Conservation (phyloP, 1,140 invertebrate species). For the Polypedilum pembai region DNA sequence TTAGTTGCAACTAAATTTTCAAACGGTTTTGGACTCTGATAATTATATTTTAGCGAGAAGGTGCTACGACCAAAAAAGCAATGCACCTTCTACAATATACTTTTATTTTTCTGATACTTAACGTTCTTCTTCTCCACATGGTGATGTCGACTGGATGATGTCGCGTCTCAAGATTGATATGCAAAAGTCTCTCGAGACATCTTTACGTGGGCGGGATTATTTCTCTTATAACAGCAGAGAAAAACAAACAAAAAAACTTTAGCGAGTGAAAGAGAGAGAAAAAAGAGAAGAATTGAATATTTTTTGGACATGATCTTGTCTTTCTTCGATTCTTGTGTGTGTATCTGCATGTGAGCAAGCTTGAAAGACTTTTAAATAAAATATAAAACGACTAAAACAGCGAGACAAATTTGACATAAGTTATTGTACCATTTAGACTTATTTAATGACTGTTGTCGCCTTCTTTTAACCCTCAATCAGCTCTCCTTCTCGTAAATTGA, state of each 20-base stretch:
- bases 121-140: background rate
- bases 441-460: background rate
- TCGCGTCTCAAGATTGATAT: conserved; percentile 11
- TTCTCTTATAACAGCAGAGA: background rate
- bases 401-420: conserved; percentile 12
- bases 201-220: conserved; percentile 2
- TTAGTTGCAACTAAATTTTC: too few species aligned
- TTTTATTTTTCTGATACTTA: too few species aligned
- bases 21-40: too few species aligned
- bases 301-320: conserved; percentile 6
- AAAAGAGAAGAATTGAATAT: background rate
- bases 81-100: too few species aligned
- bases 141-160: background rate
- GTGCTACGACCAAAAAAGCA: too few species aligned
- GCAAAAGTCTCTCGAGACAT: conserved; percentile 1
- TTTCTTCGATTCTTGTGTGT: background rate
- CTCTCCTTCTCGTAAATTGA: background rate
- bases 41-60: too few species aligned
- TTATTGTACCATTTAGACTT: conserved; percentile 18
- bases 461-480: background rate
- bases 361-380: background rate
- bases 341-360: background rate
- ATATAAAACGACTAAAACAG: background rate
- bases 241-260: background rate
- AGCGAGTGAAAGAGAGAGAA: too few species aligned